Base-by-base conservation (phyloP, 1,140 invertebrate species). In the Dryas iulia region DNA sequence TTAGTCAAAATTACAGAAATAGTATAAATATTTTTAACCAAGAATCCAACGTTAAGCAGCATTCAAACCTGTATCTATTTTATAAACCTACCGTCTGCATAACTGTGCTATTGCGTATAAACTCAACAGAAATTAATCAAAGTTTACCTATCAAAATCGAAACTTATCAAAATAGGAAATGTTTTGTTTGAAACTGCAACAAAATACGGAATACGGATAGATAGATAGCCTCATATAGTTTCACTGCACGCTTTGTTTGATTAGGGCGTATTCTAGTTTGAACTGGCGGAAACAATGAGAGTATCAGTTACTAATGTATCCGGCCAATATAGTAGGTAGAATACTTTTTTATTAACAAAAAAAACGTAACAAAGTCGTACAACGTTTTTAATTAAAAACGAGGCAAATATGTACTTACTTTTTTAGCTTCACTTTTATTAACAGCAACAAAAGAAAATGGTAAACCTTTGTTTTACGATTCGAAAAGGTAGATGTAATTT, bases 221-320 rank as follows among this genome's bases (percentile, higher is more conserved):
- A 47, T 47, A 21, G 6, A 47, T 47, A 8, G 35, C 5, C 10
- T 47, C 14, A 8, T 47, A 47, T 18, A 47, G 14, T 47, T 21
- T 21, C 18, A 21, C 14, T 47, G 6, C 2, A 56, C 25, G 11
- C 23, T 56, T 12, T 56, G 21, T 26, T 56, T 25, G 23, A 6
- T 47, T 25, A 61, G 35, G 24, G 12, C 28, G 35, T 28, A 11
- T 25, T 28, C 6, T 47, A 52, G 35, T 47, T 47, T 25, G 33
- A n/a, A 26, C 25, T 26, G 26, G 4, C 14, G 26, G 28, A 24
- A 61, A 18, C 26, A 39, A 24, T 26, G 0, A 18, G 18, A 24
- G 39, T 61, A 61, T 52, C 35, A 52, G 23, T 61, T 61, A 23
- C 59, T 61, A 61, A 61, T 61, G 59, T 47, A 47, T 47, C 39